Base-by-base conservation (phyloP, 2,113 vertebrate genomes). In the Crotophaga sulcirostris region DNA sequence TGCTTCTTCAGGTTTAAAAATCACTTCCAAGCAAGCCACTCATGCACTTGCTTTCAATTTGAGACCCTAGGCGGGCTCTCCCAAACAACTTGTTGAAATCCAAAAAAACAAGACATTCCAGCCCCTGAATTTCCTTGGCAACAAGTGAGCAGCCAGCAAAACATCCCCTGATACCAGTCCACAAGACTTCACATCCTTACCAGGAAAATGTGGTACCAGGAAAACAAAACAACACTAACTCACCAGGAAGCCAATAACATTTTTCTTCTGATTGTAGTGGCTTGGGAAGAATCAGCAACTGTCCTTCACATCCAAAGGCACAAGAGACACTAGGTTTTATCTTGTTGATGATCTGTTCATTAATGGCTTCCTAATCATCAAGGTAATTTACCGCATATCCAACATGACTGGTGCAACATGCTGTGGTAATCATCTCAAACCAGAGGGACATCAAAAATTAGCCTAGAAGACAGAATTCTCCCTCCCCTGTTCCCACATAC, bases 341-440 rank as follows among this genome's bases (percentile, higher is more conserved):
- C 63, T 64, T 91, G 44, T 34, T 87, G 79, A 91, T 54, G 62
- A 95, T 85, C 68, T 89, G 42, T 86, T 96, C 70, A 94, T 88
- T 84, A 90, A 94, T 55, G 29, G 45, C 76, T 90, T 88, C 80
- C 38, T 91, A 94, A 59, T 52, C 86, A 47, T 10, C 13, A 0
- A 93, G 75, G 56, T 84, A 59, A 88, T 67, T 85, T 90, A 72
- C 56, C 67, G 16, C 59, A 67, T 81, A 93, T 70, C 75, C 56
- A 90, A 33, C 21, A 60, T 62, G 45, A 94, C 38, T 44, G 68
- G 93, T 81, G 68, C 36, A 86, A 93, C 42, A 21, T 3, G 1
- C 44, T 58, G 49, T 49, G 33, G 64, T 70, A 90, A 88, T 89
- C 81, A 81, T 84, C 68, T 68, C 84, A 91, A 14, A 96, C 85